phyloP scores from a whole-genome alignment of 2,797 vertebrate genomes.

The Microtus obscurus region DNA sequence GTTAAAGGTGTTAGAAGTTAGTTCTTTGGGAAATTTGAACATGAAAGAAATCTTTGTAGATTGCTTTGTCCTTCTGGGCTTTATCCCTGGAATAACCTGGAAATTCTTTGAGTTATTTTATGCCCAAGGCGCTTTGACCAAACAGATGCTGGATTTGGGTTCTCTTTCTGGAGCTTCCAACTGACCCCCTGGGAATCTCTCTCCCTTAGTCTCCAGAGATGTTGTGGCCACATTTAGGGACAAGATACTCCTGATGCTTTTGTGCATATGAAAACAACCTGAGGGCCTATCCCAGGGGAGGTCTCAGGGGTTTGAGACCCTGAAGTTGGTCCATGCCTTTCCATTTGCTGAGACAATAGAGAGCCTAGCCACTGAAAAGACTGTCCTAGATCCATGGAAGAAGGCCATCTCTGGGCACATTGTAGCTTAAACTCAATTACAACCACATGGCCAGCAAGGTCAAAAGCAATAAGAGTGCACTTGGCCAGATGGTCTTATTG shows the following conservation, averaged over 20 bases:
- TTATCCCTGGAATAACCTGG: conserved; percentile 21
- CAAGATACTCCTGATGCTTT: neutral
- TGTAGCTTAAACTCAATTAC: neutral
- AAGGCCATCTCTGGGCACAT: conserved; percentile 10
- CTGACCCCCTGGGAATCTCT: neutral
- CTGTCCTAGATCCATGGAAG: conserved; percentile 43
- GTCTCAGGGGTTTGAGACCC: neutral
- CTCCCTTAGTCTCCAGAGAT: neutral
- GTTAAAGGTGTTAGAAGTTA: conserved; percentile 61
- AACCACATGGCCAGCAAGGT: conserved; percentile 17
- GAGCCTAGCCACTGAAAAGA: neutral
- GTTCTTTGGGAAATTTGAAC: conserved; percentile 52
- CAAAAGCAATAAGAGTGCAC: neutral
- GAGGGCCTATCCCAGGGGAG: neutral
- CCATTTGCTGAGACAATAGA: neutral
- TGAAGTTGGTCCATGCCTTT: neutral
- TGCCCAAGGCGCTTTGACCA: neutral
- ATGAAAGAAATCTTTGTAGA: conserved; percentile 68
- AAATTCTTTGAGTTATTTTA: conserved; percentile 27
- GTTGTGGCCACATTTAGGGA: neutral
- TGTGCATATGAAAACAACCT: neutral
- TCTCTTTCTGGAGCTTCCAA: neutral
- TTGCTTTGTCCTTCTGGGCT: neutral
- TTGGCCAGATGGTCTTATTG: neutral
- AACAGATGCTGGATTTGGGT: neutral